These are phyloP conservation scores for Brachionus asplanchnoidis DNA, from an alignment of 1,140 invertebrate genomes.

Conservation along the genomic window DNA sequence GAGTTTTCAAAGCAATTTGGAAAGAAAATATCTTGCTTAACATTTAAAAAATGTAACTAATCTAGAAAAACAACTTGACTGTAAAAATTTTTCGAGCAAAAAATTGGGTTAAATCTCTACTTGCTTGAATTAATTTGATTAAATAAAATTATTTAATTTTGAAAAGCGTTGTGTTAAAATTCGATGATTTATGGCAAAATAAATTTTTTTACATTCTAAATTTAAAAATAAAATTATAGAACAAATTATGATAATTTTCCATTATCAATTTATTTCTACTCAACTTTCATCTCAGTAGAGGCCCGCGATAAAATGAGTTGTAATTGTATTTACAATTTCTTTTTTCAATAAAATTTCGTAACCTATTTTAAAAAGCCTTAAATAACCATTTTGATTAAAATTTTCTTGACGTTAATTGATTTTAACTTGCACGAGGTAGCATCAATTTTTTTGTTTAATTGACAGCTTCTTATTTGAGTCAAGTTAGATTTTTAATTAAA, in stretches of 20 bases:
- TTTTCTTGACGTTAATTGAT: not conserved
- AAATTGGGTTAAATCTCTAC: not conserved
- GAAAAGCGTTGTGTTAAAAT: not conserved
- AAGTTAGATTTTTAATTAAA: not conserved
- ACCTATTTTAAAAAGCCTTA: not conserved
- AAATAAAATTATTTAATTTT: constrained; percentile 2
- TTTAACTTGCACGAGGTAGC: not conserved
- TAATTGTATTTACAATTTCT: not conserved
- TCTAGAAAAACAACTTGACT: not conserved
- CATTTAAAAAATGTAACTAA: not conserved
- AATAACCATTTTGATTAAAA: not conserved
- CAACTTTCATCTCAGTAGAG: not conserved
- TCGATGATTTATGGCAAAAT: not conserved
- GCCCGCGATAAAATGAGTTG: not conserved
- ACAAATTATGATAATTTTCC: not conserved
- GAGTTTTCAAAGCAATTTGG: not conserved
- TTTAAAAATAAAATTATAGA: not conserved
- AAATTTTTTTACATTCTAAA: not conserved
- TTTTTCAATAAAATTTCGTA: not conserved
- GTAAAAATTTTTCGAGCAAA: not conserved
- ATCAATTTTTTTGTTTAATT: not conserved
- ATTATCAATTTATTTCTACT: not conserved
- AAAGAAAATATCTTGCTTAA: not conserved
- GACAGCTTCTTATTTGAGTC: not conserved
- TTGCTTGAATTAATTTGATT: not conserved